Percentiles rank a stretch among this genome's conserved stretches.
Conservation (phyloP, 2,888 invertebrate species). For the Tethea ocularis region DNA sequence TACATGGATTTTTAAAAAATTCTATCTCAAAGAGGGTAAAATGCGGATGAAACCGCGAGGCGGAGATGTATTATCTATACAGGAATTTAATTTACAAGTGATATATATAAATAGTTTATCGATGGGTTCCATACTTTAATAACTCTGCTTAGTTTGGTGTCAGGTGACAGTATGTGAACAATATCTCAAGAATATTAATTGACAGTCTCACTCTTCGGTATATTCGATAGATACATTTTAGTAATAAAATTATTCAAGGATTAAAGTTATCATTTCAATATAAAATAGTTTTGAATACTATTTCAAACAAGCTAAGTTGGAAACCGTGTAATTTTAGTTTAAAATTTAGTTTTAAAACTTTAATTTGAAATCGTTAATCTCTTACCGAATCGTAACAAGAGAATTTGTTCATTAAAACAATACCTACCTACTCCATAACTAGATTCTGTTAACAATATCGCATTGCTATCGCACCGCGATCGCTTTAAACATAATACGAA, state of each 20-base stretch:
- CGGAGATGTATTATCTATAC: too few relatives aligned
- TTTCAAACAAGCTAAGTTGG: neutral
- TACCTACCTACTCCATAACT: conserved; percentile 17
- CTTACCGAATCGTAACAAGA: neutral
- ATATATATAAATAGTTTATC: too few relatives aligned
- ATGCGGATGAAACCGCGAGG: too few relatives aligned
- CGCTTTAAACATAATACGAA: conserved; percentile 1
- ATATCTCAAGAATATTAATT: too few relatives aligned
- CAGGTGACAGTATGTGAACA: too few relatives aligned
- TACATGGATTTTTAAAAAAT: too few relatives aligned
- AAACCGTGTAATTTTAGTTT: neutral
- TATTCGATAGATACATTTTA: neutral
- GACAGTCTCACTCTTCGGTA: too few relatives aligned
- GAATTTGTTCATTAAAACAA: neutral
- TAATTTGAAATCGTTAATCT: neutral
- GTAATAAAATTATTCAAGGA: neutral
- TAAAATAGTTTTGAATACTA: neutral
- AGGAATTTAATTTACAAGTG: too few relatives aligned
- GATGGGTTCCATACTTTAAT: too few relatives aligned
- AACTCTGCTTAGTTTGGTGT: too few relatives aligned
- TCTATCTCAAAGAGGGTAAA: too few relatives aligned
- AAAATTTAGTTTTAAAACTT: neutral
- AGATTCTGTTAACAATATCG: conserved; percentile 13
- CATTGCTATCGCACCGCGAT: neutral
- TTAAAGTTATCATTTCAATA: neutral